Evolutionary conservation across 2,113 vertebrate species (phyloP), one percentile per base, ranked within the genome.

Genomic region (Halichoerus grypus): DNA sequence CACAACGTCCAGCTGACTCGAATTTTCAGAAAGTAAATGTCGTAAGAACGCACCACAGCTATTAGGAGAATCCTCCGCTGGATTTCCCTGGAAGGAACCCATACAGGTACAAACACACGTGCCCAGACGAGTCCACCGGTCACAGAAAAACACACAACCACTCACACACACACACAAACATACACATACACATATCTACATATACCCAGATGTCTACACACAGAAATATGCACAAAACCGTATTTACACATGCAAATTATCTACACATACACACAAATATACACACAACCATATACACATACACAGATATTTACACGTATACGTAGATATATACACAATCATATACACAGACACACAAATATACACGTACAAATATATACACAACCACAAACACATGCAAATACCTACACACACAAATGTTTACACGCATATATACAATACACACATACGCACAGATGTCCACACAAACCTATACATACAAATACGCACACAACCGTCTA

Each of bases 11-110:
- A 4, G 18, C 4, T 19, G 72, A 42, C 26, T 11, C n/a, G 42
- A 42, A 71, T 9, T 51, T 31, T 12, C 46, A 22, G 5, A 18
- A 22, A 12, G 49, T 0, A 0, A 39, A 24, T 18, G 28, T 86
- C n/a, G 15, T 2, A 10, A 63, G 83, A 21, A n/a, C 0, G 2
- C 3, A 31, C 80, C 6, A 36, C 53, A 26, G 61, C 16, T n/a
- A 4, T 7, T 5, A 51, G 36, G 57, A 49, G 14, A 26, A 14
- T 4, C 9, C 18, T 42, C 11, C 49, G 4, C 1, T 1, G 18
- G n/a, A 31, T 22, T 67, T 21, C 36, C n/a, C 11, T 4, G 7
- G 13, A 46, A 46, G 74, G 74, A 77, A 26, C 7, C 8, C 1
- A 12, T 1, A 26, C 31, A 13, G 13, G 11, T 3, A 8, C 28